Conservation (phyloP, 2,797 vertebrate genomes). For the Pangasius sanitwongsei region DNA sequence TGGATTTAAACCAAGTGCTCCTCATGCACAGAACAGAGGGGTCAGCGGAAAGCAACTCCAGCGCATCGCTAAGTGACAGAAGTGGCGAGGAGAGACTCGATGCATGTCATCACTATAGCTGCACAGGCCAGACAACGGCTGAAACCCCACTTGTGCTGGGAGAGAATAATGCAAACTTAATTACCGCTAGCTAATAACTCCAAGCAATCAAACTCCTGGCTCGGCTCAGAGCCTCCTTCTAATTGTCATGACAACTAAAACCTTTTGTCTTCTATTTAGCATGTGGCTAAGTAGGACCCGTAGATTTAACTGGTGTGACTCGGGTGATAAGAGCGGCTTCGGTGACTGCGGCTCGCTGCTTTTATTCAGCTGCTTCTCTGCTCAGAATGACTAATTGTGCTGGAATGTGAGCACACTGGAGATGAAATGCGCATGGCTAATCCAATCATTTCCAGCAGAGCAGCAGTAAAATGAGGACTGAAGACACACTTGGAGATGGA, state of each 20-base stretch:
- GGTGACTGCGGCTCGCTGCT: slow-evolving; percentile 58
- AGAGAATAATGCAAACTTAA: slow-evolving; percentile 77
- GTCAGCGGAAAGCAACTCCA: slow-evolving; percentile 48
- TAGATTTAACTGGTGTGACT: slow-evolving; percentile 64
- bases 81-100: slow-evolving; percentile 13
- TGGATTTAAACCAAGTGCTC: slow-evolving; percentile 53
- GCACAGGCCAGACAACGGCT: slow-evolving; percentile 55
- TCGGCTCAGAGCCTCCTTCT: slow-evolving; percentile 69
- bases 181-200: slow-evolving; percentile 77
- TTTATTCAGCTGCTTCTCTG: slow-evolving; percentile 67
- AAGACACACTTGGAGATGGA: slow-evolving; percentile 58
- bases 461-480: slow-evolving; percentile 62
- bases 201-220: slow-evolving; percentile 68
- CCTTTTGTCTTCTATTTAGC: slow-evolving; percentile 70
- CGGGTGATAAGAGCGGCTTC: slow-evolving; percentile 67
- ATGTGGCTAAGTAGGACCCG: slow-evolving; percentile 62
- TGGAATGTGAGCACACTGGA: slow-evolving; percentile 66
- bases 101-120: slow-evolving; percentile 52
- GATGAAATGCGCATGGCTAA: slow-evolving; percentile 71
- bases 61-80: slow-evolving; percentile 61
- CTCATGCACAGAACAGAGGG: slow-evolving; percentile 51
- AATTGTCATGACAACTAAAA: slow-evolving; percentile 73
- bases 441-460: slow-evolving; percentile 67
- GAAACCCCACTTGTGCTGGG: slow-evolving; percentile 61
- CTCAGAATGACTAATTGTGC: slow-evolving; percentile 72